These are phyloP conservation scores for Pocota personata DNA, from an alignment of 2,888 invertebrate genomes.

Conservation along the genomic window DNA sequence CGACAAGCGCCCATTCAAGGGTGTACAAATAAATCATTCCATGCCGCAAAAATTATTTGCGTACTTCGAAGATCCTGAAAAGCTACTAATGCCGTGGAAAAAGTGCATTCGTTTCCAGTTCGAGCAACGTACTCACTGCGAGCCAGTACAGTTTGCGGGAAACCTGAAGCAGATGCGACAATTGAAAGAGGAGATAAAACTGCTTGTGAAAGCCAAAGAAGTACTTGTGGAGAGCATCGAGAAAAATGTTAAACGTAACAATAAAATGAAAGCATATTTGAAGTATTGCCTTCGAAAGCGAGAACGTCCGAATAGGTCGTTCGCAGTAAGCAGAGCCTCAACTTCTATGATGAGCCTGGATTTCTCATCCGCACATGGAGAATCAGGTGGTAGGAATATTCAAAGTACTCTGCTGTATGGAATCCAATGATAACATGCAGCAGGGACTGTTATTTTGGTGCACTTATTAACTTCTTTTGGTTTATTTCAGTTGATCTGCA, in stretches of 20 bases:
- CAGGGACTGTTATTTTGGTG: background rate
- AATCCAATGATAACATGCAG: background rate
- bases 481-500: slow-evolving; percentile 46
- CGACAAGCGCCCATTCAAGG: slow-evolving; percentile 35
- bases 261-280: slow-evolving; percentile 46
- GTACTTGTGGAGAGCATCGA: background rate
- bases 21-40: slow-evolving; percentile 11
- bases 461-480: background rate
- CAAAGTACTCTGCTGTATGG: background rate
- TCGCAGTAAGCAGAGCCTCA: background rate
- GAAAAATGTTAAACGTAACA: slow-evolving; percentile 27
- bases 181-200: slow-evolving; percentile 14
- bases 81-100: slow-evolving; percentile 16
- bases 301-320: background rate
- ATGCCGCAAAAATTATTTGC: slow-evolving; percentile 32
- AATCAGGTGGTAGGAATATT: slow-evolving; percentile 62
- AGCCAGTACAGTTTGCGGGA: background rate
- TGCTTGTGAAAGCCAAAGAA: slow-evolving; percentile 11
- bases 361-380: slow-evolving; percentile 21
- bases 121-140: slow-evolving; percentile 33
- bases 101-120: slow-evolving; percentile 55
- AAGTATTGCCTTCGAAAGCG: background rate
- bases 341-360: slow-evolving; percentile 15
- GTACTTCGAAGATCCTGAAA: slow-evolving; percentile 49
- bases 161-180: slow-evolving; percentile 15